Evolutionary conservation across 1,140 invertebrate genomes (phyloP), one percentile per base, ranked within the genome.

Genomic region (Drusus annulatus): DNA sequence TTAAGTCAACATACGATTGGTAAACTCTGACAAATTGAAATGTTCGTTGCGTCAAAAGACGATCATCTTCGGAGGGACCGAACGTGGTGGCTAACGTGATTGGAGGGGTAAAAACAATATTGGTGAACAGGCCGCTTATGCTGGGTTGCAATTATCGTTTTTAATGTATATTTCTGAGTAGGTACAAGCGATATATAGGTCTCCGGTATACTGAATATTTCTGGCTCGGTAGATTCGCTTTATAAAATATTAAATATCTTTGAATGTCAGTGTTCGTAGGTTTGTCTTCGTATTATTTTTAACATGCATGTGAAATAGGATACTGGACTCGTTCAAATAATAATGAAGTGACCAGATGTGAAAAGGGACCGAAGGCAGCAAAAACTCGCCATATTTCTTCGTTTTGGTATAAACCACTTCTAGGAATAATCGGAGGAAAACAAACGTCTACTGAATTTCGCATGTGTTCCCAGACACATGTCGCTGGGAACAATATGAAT

Each of bases 381-480:
- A 58, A 75, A 58, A 75, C n/a, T n/a, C n/a, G n/a, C 17, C 71
- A 58, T 17, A 75, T 36, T 58, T 75, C 54, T 52, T 56, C 71
- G 71, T 52, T 31, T n/a, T 25, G 17, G 51, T 73, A 75, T 75
- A 31, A 58, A 31, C 71, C 31, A 75, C 45, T 75, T 58, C 71
- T 36, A 52, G 19, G 71, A 75, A 75, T 36, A 75, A 75, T 75
- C 23, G 71, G 23, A 56, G 71, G 23, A 74, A n/a, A 56, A 74
- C 71, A 17, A 60, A 28, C n/a, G 68, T 71, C 68, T 25, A 50
- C 68, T 51, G 23, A 28, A 58, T 75, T 75, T 75, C 58, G 71
- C 71, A 75, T 75, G 54, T 75, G 71, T 75, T 75, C 52, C 52
- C 19, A 7, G 60, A 75, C 71, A 75, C 71, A 75, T 75, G 71